Evolutionary conservation across 37 sponge, comb jelly and placozoan species (phyloP).

Genomic region (Oscarella lobularis): DNA sequence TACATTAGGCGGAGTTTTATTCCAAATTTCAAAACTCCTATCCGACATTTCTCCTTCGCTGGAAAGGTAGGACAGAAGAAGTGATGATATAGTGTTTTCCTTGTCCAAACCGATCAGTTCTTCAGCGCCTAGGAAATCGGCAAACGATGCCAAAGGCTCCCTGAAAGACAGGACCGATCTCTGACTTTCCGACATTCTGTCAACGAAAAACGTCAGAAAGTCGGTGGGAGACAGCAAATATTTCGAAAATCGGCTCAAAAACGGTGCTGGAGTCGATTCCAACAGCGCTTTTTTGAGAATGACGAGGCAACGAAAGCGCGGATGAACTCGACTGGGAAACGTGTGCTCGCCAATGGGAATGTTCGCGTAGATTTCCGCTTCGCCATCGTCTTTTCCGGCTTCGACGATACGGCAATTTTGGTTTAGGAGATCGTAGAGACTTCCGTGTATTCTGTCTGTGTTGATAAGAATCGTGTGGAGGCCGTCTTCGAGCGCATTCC

Average conservation of each 20-base stretch:
- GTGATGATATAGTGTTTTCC: background rate
- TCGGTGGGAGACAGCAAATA: background rate
- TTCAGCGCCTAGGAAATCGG: background rate
- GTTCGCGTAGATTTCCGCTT: background rate
- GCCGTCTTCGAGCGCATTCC: background rate
- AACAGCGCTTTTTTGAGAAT: background rate
- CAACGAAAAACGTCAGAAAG: background rate
- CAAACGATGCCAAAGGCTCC: too few species aligned
- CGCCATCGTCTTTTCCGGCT: background rate
- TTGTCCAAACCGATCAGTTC: background rate
- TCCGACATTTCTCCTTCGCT: background rate
- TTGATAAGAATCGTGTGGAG: background rate
- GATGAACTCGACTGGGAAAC: conserved; percentile 2
- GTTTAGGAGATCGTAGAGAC: conserved; percentile 5
- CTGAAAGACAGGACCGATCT: background rate
- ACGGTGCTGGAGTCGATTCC: background rate
- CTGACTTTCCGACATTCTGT: background rate
- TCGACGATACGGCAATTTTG: background rate
- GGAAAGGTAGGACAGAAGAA: background rate
- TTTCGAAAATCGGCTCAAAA: conserved; percentile 6
- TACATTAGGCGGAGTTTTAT: background rate
- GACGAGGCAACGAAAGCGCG: conserved; percentile 2
- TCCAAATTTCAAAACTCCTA: background rate
- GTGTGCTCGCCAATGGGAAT: background rate
- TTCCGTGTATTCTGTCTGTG: background rate